A percentile compares a stretch with the other conserved stretches of the same genome.
phyloP scores from a whole-genome alignment of 1,140 invertebrate genomes.

The Tenebrio molitor region DNA sequence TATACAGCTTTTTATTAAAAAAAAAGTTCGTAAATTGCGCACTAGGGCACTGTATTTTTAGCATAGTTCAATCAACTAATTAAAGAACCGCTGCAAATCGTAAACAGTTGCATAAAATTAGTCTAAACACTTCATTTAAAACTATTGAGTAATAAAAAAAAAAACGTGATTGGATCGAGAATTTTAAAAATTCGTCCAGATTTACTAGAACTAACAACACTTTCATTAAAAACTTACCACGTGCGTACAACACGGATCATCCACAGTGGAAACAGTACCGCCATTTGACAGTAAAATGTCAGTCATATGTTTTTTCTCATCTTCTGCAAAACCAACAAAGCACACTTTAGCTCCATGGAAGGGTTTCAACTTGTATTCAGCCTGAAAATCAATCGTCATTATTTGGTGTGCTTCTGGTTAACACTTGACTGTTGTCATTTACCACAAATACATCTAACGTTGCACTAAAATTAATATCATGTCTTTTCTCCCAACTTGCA shows the following conservation, averaged over 20 bases:
- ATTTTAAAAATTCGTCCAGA: conserved; percentile 6
- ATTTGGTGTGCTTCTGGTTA: background rate
- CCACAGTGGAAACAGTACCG: conserved; percentile 79
- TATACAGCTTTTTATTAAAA: too few species aligned
- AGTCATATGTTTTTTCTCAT: conserved; percentile 92
- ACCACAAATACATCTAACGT: conserved; percentile 80
- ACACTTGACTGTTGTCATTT: conserved; percentile 63
- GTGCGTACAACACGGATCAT: conserved; percentile 89
- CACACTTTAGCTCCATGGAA: conserved; percentile 89
- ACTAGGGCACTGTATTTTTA: too few species aligned
- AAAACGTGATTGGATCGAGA: background rate
- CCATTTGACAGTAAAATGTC: conserved; percentile 90
- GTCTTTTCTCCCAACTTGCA: conserved; percentile 83
- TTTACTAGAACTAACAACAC: background rate
- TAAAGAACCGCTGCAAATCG: too few species aligned
- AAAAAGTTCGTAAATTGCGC: too few species aligned
- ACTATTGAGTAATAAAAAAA: background rate
- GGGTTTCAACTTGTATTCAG: conserved; percentile 83
- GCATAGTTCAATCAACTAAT: too few species aligned
- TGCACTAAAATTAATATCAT: conserved; percentile 78
- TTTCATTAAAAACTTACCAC: conserved; percentile 77
- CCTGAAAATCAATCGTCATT: conserved; percentile 66
- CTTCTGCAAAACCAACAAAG: conserved; percentile 90
- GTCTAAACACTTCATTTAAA: too few species aligned
- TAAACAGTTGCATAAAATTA: too few species aligned